Percentiles rank a stretch among this genome's conserved stretches.
Conservation (phyloP, 2,797 vertebrate genomes). For the Austrolebias charrua region DNA sequence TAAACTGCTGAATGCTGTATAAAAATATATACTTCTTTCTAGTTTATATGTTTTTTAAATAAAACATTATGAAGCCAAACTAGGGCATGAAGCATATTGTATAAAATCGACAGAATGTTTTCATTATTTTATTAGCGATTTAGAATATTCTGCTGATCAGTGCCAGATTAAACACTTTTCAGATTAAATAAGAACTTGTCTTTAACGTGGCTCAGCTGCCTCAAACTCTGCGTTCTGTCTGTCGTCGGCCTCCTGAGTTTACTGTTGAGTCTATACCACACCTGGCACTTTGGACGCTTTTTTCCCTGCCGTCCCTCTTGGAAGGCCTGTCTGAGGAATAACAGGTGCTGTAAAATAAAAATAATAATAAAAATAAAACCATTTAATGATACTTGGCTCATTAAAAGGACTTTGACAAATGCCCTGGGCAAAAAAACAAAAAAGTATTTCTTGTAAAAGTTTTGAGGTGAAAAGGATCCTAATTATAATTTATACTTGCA, state of each 20-base stretch:
- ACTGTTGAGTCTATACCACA: slow-evolving; percentile 67
- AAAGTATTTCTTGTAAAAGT: slow-evolving; percentile 5
- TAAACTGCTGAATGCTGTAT: too few relatives aligned
- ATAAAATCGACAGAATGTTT: too few relatives aligned
- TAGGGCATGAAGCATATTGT: too few relatives aligned
- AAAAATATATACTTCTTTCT: too few relatives aligned
- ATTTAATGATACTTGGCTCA: slow-evolving; percentile 28
- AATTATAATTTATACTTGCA: slow-evolving; percentile 14
- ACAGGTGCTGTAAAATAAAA: slow-evolving; percentile 77
- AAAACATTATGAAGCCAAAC: too few relatives aligned
- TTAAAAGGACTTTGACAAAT: slow-evolving; percentile 11
- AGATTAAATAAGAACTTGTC: slow-evolving; percentile 16
- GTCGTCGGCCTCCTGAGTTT: slow-evolving; percentile 25
- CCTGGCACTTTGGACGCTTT: slow-evolving; percentile 89
- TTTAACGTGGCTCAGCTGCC: slow-evolving; percentile 22
- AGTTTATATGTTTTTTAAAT: too few relatives aligned
- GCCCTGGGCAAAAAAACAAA: slow-evolving; percentile 14
- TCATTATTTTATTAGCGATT: too few relatives aligned
- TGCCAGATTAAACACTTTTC: slow-evolving; percentile 7
- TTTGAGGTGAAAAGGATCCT: slow-evolving; percentile 16
- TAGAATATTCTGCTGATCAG: not conserved
- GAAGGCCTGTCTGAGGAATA: slow-evolving; percentile 85
- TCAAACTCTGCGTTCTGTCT: slow-evolving; percentile 45
- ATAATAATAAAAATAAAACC: slow-evolving; percentile 24
- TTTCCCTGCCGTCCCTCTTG: slow-evolving; percentile 78